Base-by-base conservation (phyloP, 2,888 invertebrate genomes). In the Xanthia togata region DNA sequence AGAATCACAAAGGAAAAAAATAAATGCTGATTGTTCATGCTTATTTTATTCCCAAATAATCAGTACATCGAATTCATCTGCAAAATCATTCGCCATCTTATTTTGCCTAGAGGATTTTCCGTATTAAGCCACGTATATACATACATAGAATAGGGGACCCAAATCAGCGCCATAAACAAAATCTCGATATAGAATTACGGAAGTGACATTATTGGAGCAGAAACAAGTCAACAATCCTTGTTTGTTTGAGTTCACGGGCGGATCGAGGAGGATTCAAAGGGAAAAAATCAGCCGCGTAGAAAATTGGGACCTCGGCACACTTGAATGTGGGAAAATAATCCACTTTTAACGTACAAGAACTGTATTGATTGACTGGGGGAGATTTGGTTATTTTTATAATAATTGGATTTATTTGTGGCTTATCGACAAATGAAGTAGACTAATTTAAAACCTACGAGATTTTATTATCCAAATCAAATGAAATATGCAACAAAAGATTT, bases 221-320 rank as follows among this genome's bases (percentile, higher is more conserved):
- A 89, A 89, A 82, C 69, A 84, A 87, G 88, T 87, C 87, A 89
- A 89, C 88, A 88, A 89, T 89, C 71, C 84, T 71, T 86, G 86
- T 89, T 89, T 89, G 89, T 89, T 89, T 84, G 84, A 88, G 82
- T 87, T 82, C 81, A 82, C 74, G 80, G 76, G 31, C 64, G 74
- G 80, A 73, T 78, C 81, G 84, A 64, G 62, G 73, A 78, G 78
- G 83, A 87, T 87, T 82, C 80, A 82, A 82, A 79, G 75, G 75
- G 84, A 82, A 83, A 82, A 85, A 87, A 82, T 80, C 87, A 83
- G 87, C 82, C 80, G 82, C 77, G 85, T 84, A 83, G 84, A 83
- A 89, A 89, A 88, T 87, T 86, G 86, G 79, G 82, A 76, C 76
- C 76, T 76, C 79, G 73, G 70, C 76, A 77, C 76, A 73, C 79